phyloP scores from a whole-genome alignment of 2,113 vertebrate genomes.

The Pungitius pungitius region DNA sequence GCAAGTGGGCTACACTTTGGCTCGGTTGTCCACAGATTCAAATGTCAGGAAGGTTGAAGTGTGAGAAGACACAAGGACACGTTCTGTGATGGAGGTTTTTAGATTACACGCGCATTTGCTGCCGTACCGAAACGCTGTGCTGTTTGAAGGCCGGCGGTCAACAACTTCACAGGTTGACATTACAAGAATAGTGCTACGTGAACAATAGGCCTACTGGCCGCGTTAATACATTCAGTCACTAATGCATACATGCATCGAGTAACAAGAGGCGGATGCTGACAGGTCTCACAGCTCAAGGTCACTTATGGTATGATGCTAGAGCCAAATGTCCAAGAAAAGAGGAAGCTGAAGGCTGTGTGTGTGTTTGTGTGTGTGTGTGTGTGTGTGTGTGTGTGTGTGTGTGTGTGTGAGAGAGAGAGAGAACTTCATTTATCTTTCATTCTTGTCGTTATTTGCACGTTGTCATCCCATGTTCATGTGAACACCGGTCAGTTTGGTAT shows the following conservation, averaged over 20 bases:
- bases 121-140: not conserved
- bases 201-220: not conserved
- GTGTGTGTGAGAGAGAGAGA: not conserved
- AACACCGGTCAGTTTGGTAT: not conserved
- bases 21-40: constrained; percentile 26
- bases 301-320: constrained; percentile 15
- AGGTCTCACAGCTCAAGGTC: constrained; percentile 59
- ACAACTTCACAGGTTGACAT: not conserved
- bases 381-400: not conserved
- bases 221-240: constrained; percentile 38
- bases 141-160: not conserved
- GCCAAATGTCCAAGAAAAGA: not conserved
- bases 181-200: not conserved
- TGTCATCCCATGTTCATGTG: not conserved
- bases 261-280: constrained; percentile 60
- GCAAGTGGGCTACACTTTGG: not conserved
- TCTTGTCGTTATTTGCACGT: not conserved
- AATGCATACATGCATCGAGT: constrained; percentile 50
- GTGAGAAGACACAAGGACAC: not conserved
- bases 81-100: not conserved
- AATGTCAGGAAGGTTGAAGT: constrained; percentile 3
- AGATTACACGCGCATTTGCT: not conserved
- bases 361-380: not conserved
- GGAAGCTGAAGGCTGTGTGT: constrained; percentile 13
- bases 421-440: not conserved